phyloP scores from a whole-genome alignment of 2,888 invertebrate genomes.

The Lobophora halterata region DNA sequence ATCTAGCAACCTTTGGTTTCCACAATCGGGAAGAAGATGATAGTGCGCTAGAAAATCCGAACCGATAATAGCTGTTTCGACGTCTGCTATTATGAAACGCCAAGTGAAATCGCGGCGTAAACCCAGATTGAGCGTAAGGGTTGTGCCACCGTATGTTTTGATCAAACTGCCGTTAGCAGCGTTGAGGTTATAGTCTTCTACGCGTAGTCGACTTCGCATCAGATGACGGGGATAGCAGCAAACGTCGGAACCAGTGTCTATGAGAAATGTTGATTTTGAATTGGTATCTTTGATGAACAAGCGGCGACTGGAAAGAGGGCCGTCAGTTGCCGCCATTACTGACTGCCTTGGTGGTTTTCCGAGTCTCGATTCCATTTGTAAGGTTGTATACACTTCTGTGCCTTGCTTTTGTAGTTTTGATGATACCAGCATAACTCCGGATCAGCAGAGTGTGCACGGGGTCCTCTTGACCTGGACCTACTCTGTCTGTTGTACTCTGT shows the following conservation, averaged over 20 bases:
- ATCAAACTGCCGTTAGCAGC: conserved; percentile 13
- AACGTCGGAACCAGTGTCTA: conserved; percentile 12
- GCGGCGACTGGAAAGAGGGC: conserved; percentile 29
- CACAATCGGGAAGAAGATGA: conserved; percentile 12
- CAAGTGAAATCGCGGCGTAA: conserved; percentile 12
- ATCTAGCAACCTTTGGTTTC: conserved; percentile 1
- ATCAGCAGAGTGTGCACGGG: not conserved
- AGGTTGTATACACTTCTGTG: conserved; percentile 1
- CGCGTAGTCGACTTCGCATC: not conserved
- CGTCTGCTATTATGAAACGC: conserved; percentile 12
- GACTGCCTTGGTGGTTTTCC: conserved; percentile 31
- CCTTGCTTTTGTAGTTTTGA: conserved; percentile 16
- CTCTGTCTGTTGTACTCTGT: not conserved
- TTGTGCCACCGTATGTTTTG: conserved; percentile 8
- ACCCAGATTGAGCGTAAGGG: conserved; percentile 7
- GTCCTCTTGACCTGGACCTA: not conserved
- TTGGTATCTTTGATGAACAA: conserved; percentile 33
- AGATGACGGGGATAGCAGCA: conserved; percentile 21
- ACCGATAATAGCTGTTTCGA: conserved; percentile 10
- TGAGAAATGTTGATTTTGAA: conserved; percentile 29
- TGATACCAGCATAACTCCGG: conserved; percentile 26
- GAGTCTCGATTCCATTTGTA: conserved; percentile 5
- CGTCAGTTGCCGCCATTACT: conserved; percentile 31
- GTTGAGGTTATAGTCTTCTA: not conserved
- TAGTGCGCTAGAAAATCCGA: conserved; percentile 14